Conservation (phyloP, 2,797 vertebrate genomes). For the Mormyrus hasselquistii region DNA sequence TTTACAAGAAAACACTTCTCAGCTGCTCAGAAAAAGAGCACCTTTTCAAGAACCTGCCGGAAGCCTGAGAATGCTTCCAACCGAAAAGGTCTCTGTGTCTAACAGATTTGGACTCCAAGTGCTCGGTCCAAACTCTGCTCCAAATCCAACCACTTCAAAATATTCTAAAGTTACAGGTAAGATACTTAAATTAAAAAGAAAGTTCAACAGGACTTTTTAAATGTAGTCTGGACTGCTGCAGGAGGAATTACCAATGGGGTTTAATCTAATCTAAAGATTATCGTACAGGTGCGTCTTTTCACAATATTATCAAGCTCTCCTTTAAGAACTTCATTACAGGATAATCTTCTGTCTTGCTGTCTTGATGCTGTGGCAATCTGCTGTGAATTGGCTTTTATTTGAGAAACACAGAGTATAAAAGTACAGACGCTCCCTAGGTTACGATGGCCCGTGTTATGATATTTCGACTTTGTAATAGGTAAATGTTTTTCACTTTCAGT, state of each 20-base stretch:
- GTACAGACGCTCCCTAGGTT: neutral
- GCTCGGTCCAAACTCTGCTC: neutral
- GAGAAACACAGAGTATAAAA: neutral
- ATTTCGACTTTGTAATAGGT: neutral
- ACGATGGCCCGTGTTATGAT: neutral
- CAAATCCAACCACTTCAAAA: neutral
- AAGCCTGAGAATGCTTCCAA: neutral
- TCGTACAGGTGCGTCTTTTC: neutral
- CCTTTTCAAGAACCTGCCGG: neutral
- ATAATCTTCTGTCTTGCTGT: neutral
- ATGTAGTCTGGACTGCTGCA: neutral
- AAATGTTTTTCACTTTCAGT: neutral
- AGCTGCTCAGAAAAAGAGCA: neutral
- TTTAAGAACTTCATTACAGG: neutral
- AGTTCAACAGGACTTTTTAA: neutral
- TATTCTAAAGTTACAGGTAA: neutral
- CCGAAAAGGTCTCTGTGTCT: neutral
- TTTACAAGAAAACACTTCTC: neutral
- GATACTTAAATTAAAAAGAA: neutral
- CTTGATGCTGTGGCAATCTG: neutral
- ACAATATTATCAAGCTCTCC: neutral
- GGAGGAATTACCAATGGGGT: neutral
- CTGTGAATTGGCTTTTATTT: neutral
- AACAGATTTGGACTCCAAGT: neutral
- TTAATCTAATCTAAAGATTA: neutral